Conservation (phyloP, 1,140 invertebrate species). For the Vanessa atalanta region DNA sequence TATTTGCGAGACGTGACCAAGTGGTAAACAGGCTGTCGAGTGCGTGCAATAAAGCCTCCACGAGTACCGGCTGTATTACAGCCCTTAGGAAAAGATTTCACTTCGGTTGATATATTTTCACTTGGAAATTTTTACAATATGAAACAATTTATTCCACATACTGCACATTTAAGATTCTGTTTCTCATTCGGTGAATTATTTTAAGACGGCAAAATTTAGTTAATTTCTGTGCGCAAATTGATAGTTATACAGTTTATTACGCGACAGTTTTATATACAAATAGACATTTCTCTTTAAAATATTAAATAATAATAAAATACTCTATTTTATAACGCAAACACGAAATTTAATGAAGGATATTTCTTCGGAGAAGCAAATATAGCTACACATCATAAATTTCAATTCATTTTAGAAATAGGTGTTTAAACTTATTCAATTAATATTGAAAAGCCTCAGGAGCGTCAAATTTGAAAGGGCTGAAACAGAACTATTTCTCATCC, state of each 20-base stretch:
- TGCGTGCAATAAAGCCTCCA: slow-evolving; percentile 24
- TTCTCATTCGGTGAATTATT: too few species aligned
- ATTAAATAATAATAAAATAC: too few species aligned
- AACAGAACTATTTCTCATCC: slow-evolving; percentile 33
- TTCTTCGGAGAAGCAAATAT: too few species aligned
- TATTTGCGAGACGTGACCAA: slow-evolving; percentile 26
- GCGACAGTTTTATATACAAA: too few species aligned
- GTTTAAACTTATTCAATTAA: slow-evolving; percentile 19
- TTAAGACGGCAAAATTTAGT: too few species aligned
- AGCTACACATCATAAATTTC: not conserved
- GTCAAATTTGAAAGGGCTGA: slow-evolving; percentile 18
- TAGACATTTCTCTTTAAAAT: too few species aligned
- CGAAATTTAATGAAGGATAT: not conserved
- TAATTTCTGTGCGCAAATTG: too few species aligned
- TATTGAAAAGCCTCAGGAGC: slow-evolving; percentile 11
- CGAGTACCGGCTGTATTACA: slow-evolving; percentile 17
- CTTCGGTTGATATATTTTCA: slow-evolving; percentile 9
- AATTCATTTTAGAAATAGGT: not conserved
- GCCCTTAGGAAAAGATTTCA: slow-evolving; percentile 6
- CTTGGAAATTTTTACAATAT: not conserved
- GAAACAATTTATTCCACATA: not conserved
- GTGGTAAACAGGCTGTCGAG: slow-evolving; percentile 27
- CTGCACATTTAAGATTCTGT: too few species aligned
- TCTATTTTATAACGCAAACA: too few species aligned
- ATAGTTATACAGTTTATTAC: too few species aligned